phyloP scores from a whole-genome alignment of 2,888 invertebrate species.

The Ceriagrion tenellum region DNA sequence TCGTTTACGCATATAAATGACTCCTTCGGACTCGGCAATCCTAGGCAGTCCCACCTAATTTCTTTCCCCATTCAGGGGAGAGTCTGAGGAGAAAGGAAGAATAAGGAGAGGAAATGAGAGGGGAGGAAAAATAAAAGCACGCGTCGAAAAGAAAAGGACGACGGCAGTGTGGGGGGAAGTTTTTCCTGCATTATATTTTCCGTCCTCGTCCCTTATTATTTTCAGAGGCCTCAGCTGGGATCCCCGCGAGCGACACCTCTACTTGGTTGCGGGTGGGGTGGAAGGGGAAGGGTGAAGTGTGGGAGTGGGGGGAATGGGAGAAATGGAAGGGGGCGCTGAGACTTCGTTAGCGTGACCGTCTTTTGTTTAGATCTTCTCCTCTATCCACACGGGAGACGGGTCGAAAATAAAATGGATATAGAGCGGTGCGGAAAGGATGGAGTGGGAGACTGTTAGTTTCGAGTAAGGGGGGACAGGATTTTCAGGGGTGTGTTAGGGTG shows the following conservation, averaged over 20 bases:
- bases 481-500: not conserved
- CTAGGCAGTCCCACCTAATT: not conserved
- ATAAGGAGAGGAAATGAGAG: conserved; percentile 2
- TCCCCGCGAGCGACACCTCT: not conserved
- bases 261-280: not conserved
- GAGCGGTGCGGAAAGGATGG: not conserved
- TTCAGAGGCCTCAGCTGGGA: not conserved
- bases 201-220: not conserved
- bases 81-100: not conserved
- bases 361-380: not conserved
- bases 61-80: not conserved
- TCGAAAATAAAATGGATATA: conserved; percentile 13
- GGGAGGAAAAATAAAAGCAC: not conserved
- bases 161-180: not conserved
- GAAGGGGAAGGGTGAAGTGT: no score
- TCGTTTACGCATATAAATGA: not conserved
- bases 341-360: conserved; percentile 28
- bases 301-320: no score
- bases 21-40: not conserved
- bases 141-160: not conserved
- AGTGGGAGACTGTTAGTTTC: not conserved
- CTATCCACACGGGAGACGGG: not conserved
- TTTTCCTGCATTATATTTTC: not conserved
- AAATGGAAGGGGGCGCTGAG: not conserved
- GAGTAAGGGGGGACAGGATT: not conserved